Evolutionary conservation across 1,140 invertebrate species (phyloP), one percentile per base, ranked within the genome.

Genomic region (Cherax quadricarinatus): DNA sequence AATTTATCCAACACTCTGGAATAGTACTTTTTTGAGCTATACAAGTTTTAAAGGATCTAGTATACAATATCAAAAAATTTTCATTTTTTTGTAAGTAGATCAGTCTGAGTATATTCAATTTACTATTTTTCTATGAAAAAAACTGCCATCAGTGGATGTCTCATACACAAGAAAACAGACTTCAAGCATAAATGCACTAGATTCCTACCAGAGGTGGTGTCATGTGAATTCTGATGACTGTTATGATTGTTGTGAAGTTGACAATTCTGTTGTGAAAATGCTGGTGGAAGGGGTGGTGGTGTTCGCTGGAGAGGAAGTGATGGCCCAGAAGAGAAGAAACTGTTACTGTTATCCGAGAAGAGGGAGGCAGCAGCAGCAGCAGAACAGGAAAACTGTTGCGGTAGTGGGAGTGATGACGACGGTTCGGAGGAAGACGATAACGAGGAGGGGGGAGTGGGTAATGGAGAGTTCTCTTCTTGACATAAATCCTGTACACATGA

Each of bases 321-420:
- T 6, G 93, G 93, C 14, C 87, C 93, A 66, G 88, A 91, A 4
- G 93, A 94, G 78, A 94, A 94, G 80, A 93, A 94, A 62, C 93
- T 94, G 86, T 94, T 90, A 66, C 80, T 93, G 78, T 93, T 94
- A 82, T 93, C 92, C 7, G 92, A 93, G 78, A 93, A 93, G 60
- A 93, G 84, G 41, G 92, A 93, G 2, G 73, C 73, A 70, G 90
- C 91, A 24, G 91, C 83, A 41, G 92, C 70, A 60, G 70, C 83
- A 41, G 81, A 66, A 48, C 70, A 78, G 1, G 87, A 90, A 14
- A 93, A 89, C 66, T 93, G 92, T 51, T 89, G 88, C 49, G 92
- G 78, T 53, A 85, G 79, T 16, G 88, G 88, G 14, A 90, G 66
- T 0, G 83, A 90, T 5, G 92, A 93, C 0, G 92, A 93, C 30